Conservation (phyloP, 2,797 vertebrate genomes). For the Sciurus carolinensis region DNA sequence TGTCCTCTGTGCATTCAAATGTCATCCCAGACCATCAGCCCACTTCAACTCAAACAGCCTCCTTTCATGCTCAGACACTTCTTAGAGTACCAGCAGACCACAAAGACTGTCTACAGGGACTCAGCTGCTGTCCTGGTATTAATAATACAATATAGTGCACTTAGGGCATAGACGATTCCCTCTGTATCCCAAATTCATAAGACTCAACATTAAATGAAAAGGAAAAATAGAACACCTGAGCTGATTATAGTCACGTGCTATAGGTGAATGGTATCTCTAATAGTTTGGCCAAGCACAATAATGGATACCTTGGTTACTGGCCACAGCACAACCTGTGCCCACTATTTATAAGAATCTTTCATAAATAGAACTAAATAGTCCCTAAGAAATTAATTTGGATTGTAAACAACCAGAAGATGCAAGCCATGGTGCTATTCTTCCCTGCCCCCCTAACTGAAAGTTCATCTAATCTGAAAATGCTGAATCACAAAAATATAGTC, state of each 20-base stretch:
- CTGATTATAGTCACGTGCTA: conserved; percentile 78
- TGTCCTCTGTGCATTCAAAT: conserved; percentile 89
- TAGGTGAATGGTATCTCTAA: conserved; percentile 83
- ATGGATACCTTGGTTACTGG: conserved; percentile 46
- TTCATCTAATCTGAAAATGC: conserved; percentile 72
- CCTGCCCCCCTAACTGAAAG: neutral
- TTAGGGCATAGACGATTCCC: conserved; percentile 82
- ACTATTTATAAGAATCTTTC: conserved; percentile 57
- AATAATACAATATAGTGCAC: conserved; percentile 89
- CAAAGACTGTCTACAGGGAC: conserved; percentile 89
- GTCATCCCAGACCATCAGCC: conserved; percentile 88
- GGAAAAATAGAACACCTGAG: conserved; percentile 70
- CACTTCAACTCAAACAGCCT: conserved; percentile 87
- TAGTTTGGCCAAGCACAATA: conserved; percentile 77
- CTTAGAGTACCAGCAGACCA: conserved; percentile 87
- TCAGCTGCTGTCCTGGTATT: conserved; percentile 88
- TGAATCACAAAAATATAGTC: conserved; percentile 48
- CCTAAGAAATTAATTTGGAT: conserved; percentile 77
- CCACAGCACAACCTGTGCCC: neutral
- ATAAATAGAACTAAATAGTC: conserved; percentile 68
- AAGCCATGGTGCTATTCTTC: neutral
- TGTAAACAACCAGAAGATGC: conserved; percentile 72
- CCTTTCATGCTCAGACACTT: conserved; percentile 89
- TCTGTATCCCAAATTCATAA: conserved; percentile 84
- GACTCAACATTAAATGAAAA: conserved; percentile 80